These are phyloP conservation scores for Nemotelus nigrinus DNA, from an alignment of 2,888 invertebrate species.

Conservation along the genomic window DNA sequence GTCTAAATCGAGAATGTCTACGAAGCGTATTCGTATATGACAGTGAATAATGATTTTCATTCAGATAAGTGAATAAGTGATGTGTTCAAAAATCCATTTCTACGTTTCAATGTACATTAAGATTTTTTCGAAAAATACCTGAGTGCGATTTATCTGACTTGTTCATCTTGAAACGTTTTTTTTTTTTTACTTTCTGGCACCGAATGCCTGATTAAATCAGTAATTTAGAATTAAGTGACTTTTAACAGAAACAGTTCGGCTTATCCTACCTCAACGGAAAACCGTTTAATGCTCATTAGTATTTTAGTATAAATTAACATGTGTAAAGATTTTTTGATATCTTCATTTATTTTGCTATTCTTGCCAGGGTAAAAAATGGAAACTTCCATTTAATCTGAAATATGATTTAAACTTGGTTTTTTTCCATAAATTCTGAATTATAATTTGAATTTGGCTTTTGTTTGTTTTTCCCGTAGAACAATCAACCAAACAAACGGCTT, in stretches of 20 bases:
- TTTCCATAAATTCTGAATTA: too few species aligned
- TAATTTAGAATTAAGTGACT: not conserved
- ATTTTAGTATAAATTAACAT: slow-evolving; percentile 17
- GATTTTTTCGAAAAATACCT: slow-evolving; percentile 6
- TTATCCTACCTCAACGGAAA: not conserved
- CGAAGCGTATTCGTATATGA: not conserved
- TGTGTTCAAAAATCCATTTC: slow-evolving; percentile 20
- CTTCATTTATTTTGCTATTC: slow-evolving; percentile 28
- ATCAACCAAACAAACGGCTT: too few species aligned
- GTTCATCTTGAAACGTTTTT: not conserved
- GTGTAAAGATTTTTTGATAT: slow-evolving; percentile 24
- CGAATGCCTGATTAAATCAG: slow-evolving; percentile 5
- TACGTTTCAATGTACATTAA: not conserved
- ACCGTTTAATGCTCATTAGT: slow-evolving; percentile 25
- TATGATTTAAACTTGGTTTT: too few species aligned
- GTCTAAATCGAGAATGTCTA: slow-evolving; percentile 10
- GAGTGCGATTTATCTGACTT: not conserved
- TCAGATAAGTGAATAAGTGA: slow-evolving; percentile 4
- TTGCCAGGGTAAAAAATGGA: not conserved
- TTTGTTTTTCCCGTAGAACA: too few species aligned
- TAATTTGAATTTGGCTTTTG: too few species aligned
- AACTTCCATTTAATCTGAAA: not conserved
- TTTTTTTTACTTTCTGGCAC: not conserved
- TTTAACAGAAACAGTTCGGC: not conserved
- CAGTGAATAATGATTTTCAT: slow-evolving; percentile 35